Percentiles rank a stretch among this genome's conserved stretches.
Conservation (phyloP, 2,113 vertebrate genomes). For the Miniopterus natalensis region DNA sequence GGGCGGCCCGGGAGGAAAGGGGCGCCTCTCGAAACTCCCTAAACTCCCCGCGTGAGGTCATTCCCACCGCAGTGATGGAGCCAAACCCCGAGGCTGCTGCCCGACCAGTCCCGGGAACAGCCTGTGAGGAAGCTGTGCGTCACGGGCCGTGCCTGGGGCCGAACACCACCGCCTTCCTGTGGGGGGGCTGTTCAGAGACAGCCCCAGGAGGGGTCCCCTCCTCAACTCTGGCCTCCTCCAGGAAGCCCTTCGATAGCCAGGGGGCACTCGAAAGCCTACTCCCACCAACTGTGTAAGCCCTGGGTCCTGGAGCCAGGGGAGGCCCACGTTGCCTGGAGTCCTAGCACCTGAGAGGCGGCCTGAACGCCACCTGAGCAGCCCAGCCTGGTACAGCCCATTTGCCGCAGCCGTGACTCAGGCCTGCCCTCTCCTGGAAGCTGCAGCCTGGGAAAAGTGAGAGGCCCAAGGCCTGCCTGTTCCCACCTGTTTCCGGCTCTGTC, state of each 20-base stretch:
- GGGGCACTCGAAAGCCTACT: neutral
- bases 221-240: neutral
- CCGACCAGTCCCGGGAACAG: neutral
- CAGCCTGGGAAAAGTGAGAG: neutral
- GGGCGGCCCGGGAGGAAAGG: neutral
- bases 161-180: neutral
- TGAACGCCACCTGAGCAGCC: neutral
- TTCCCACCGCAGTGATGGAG: neutral
- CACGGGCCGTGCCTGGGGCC: neutral
- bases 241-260: neutral
- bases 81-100: neutral
- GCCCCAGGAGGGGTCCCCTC: neutral
- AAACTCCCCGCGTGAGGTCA: conserved; percentile 57
- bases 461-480: neutral
- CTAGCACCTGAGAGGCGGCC: neutral
- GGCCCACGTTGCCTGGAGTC: neutral
- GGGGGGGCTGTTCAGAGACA: neutral
- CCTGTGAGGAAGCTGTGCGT: neutral
- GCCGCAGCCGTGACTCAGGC: neutral
- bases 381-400: neutral
- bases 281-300: neutral
- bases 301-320: too few species aligned
- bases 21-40: neutral
- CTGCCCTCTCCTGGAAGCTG: neutral
- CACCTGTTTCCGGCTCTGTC: neutral